phyloP scores from a whole-genome alignment of 2,113 vertebrate species.

The Corythaixoides concolor region DNA sequence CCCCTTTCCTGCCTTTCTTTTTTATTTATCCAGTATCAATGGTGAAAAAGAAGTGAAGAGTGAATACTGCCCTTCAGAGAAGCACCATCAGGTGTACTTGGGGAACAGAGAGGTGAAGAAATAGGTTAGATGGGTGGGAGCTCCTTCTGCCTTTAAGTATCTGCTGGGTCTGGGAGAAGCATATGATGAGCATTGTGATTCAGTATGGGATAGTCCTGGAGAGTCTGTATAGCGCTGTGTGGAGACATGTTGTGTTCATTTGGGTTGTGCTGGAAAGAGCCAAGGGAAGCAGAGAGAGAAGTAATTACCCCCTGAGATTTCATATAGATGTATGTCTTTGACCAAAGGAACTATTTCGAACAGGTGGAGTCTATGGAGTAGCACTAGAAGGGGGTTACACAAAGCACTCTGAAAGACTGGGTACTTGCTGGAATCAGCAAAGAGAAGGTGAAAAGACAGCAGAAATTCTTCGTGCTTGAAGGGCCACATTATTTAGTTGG shows the following conservation, averaged over 20 bases:
- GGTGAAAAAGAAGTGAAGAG: neutral
- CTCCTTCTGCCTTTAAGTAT: neutral
- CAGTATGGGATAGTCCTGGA: neutral
- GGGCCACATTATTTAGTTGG: neutral
- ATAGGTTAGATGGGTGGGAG: neutral
- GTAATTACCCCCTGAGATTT: neutral
- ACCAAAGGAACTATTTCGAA: neutral
- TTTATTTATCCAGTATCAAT: neutral
- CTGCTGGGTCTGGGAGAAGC: neutral
- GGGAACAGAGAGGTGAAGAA: neutral
- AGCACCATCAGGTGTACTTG: neutral
- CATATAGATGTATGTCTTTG: neutral
- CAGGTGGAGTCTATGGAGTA: neutral
- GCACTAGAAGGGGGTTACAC: neutral
- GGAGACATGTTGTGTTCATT: neutral
- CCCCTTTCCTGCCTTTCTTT: neutral
- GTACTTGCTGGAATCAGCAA: neutral
- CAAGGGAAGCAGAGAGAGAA: neutral
- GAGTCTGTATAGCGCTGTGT: accelerated
- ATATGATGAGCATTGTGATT: neutral
- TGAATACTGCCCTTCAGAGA: neutral
- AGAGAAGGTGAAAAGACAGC: neutral
- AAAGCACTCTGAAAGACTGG: neutral
- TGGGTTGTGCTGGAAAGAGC: neutral
- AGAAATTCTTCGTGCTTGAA: neutral